phyloP scores from a whole-genome alignment of 2,888 invertebrate species.

The Drosophila mercatorum region DNA sequence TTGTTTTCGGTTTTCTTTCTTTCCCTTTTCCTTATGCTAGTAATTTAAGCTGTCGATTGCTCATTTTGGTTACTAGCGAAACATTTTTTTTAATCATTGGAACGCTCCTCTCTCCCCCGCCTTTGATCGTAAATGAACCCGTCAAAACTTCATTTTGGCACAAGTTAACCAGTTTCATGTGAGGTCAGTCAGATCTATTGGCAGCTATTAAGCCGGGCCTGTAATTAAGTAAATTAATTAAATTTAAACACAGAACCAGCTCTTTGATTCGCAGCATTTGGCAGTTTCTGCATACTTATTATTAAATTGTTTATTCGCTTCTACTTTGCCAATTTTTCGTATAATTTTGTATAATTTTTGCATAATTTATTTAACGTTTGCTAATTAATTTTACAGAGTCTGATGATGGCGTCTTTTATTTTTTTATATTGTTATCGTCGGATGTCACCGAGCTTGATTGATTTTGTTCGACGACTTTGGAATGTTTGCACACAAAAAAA shows the following conservation, averaged over 20 bases:
- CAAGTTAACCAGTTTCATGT: constrained; percentile 66
- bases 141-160: constrained; percentile 58
- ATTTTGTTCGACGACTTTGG: constrained; percentile 38
- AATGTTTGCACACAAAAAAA: constrained; percentile 12
- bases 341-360: constrained; percentile 62
- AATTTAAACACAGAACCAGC: constrained; percentile 46
- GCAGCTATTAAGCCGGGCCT: constrained; percentile 25
- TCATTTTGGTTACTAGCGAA: constrained; percentile 23
- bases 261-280: constrained; percentile 28
- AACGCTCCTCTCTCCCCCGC: neutral
- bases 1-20: neutral
- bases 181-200: constrained; percentile 31
- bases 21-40: neutral
- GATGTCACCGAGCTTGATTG: constrained; percentile 59
- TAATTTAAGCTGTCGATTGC: constrained; percentile 27
- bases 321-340: constrained; percentile 19
- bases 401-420: constrained; percentile 53
- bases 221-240: constrained; percentile 75
- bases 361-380: constrained; percentile 60
- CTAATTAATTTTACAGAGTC: constrained; percentile 52
- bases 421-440: constrained; percentile 45
- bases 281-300: constrained; percentile 31
- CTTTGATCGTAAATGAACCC: neutral
- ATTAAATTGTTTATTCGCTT: constrained; percentile 13
- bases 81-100: constrained; percentile 1